phyloP scores from a whole-genome alignment of 1,140 invertebrate genomes.

The Zophobas morio region DNA sequence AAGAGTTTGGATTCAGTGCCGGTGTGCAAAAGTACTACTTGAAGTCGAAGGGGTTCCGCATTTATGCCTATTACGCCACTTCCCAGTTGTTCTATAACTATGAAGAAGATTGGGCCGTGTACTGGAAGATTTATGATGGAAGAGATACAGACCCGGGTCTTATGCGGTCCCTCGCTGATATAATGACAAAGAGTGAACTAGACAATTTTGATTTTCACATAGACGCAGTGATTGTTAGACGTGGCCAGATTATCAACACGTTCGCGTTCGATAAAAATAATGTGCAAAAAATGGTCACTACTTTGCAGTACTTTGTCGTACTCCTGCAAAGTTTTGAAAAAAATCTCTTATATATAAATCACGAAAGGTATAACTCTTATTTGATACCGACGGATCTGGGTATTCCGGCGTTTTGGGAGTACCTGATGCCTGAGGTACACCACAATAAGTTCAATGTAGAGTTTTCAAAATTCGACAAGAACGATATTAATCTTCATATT shows the following conservation, averaged over 20 bases:
- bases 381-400: conserved; percentile 67
- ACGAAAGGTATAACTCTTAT: neutral
- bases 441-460: conserved; percentile 54
- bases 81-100: neutral
- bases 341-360: neutral
- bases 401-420: conserved; percentile 64
- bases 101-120: neutral
- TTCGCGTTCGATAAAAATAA: conserved; percentile 1
- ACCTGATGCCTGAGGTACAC: conserved; percentile 59
- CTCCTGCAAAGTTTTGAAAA: neutral
- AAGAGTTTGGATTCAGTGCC: conserved; percentile 35
- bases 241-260: neutral
- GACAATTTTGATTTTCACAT: neutral
- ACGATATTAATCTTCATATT: conserved; percentile 57
- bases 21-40: neutral
- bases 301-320: neutral
- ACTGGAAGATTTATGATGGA: conserved; percentile 7
- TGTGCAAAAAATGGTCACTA: neutral
- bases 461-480: conserved; percentile 57
- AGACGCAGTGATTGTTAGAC: neutral
- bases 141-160: neutral
- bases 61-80: neutral
- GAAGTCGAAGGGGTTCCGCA: conserved; percentile 10
- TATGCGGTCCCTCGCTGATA: neutral
- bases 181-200: neutral